Evolutionary conservation across 2,888 invertebrate genomes (phyloP).

Genomic region (Hypercompe scribonia): DNA sequence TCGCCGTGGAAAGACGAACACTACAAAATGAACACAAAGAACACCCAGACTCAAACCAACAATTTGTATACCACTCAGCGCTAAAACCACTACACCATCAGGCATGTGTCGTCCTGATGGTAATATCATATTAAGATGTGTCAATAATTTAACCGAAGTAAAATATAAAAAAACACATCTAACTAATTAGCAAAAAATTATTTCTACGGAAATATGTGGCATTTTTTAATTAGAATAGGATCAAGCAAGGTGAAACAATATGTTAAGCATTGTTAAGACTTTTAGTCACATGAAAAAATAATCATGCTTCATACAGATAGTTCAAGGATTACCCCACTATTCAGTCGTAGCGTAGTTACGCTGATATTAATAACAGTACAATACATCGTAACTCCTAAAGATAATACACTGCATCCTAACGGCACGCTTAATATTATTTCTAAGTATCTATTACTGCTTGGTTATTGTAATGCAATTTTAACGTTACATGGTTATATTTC

Average conservation of each 20-base stretch:
- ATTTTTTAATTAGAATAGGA: constrained; percentile 8
- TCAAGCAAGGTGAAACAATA: constrained; percentile 27
- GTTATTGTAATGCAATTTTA: constrained; percentile 39
- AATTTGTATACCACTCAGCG: too few species aligned
- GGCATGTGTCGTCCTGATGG: background rate
- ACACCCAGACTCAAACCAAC: too few species aligned
- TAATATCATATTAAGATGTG: background rate
- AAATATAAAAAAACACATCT: background rate
- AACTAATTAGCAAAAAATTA: background rate
- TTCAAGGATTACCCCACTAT: constrained; percentile 49
- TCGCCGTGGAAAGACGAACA: too few species aligned
- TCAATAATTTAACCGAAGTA: background rate
- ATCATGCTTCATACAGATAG: constrained; percentile 33
- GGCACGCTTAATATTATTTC: constrained; percentile 32
- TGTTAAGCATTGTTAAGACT: constrained; percentile 36
- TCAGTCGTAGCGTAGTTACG: constrained; percentile 54
- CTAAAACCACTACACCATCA: too few species aligned
- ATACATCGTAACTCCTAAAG: constrained; percentile 30
- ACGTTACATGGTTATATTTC: constrained; percentile 22
- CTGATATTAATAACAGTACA: constrained; percentile 39
- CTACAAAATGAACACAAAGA: too few species aligned
- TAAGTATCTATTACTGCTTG: constrained; percentile 26
- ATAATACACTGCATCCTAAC: constrained; percentile 27
- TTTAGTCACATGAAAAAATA: constrained; percentile 42
- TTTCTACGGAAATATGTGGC: constrained; percentile 27